A percentile compares a stretch with the other conserved stretches of the same genome.
phyloP scores from a whole-genome alignment of 2,113 vertebrate genomes.

The Galbula dea region DNA sequence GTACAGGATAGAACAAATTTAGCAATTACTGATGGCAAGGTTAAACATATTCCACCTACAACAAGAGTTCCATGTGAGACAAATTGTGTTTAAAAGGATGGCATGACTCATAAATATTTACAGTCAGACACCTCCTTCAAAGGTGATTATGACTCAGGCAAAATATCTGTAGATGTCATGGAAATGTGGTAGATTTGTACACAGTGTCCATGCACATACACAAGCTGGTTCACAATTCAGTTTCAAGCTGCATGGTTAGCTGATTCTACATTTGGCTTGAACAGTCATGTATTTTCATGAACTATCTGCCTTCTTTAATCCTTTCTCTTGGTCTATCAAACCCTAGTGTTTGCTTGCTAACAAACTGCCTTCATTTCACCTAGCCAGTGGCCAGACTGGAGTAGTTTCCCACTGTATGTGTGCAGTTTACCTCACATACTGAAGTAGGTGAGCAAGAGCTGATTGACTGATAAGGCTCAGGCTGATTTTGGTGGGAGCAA shows the following conservation, averaged over 20 bases:
- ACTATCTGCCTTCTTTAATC: neutral
- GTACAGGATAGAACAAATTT: conserved; percentile 46
- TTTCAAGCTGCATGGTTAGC: neutral
- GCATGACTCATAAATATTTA: conserved; percentile 63
- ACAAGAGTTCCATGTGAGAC: conserved; percentile 21
- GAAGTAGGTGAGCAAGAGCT: neutral
- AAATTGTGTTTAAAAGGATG: conserved; percentile 58
- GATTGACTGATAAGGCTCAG: neutral
- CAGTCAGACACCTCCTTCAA: conserved; percentile 50
- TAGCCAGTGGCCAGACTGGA: neutral
- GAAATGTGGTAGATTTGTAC: neutral
- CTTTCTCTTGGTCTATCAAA: neutral
- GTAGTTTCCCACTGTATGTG: neutral
- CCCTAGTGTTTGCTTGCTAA: neutral
- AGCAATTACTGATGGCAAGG: conserved; percentile 60
- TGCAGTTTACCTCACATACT: neutral
- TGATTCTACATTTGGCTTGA: neutral
- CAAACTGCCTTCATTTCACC: neutral
- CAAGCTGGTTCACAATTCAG: neutral
- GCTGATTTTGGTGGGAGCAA: neutral
- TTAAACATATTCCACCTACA: conserved; percentile 56
- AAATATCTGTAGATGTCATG: neutral
- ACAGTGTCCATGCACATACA: neutral
- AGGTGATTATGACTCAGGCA: conserved; percentile 31
- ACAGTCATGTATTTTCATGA: conserved; percentile 39